Percentiles rank a stretch among this genome's conserved stretches.
phyloP scores from a whole-genome alignment of 2,113 vertebrate species.

The Mirounga angustirostris region DNA sequence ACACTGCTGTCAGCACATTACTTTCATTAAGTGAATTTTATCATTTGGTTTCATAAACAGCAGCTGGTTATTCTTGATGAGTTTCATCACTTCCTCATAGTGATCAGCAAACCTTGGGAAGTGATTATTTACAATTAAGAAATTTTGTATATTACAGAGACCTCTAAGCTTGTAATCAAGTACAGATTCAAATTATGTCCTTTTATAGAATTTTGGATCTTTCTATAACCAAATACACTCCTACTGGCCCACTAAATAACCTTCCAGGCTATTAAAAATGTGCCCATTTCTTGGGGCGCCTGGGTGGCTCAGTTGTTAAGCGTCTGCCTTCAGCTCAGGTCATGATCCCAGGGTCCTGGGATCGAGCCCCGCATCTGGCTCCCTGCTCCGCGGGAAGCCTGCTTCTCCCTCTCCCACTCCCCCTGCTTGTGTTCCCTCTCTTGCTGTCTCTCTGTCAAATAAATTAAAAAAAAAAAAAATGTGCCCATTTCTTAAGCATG shows the following conservation, averaged over 20 bases:
- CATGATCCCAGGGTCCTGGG: no score
- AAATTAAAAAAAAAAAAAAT: not conserved
- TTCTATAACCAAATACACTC: not conserved
- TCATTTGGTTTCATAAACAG: slow-evolving; percentile 66
- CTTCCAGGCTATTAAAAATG: slow-evolving; percentile 15
- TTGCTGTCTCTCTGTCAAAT: no score
- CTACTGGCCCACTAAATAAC: not conserved
- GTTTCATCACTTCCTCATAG: slow-evolving; percentile 63
- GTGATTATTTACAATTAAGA: slow-evolving; percentile 36
- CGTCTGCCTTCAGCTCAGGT: no score
- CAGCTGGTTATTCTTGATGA: slow-evolving; percentile 71
- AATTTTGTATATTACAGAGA: slow-evolving; percentile 10
- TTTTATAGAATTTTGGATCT: slow-evolving; percentile 8
- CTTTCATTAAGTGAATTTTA: slow-evolving; percentile 74
- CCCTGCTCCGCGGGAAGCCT: no score
- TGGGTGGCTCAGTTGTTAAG: no score
- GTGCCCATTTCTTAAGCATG: not conserved
- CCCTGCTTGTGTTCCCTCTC: no score
- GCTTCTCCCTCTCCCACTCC: no score
- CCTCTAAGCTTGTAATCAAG: slow-evolving; percentile 35
- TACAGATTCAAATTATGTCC: slow-evolving; percentile 20
- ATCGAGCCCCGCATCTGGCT: no score
- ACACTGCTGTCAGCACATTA: slow-evolving; percentile 63
- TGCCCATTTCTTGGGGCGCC: not conserved
- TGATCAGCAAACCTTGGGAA: slow-evolving; percentile 35